Base-by-base conservation (phyloP, 2,888 invertebrate species). In the Xylocampa areola region DNA sequence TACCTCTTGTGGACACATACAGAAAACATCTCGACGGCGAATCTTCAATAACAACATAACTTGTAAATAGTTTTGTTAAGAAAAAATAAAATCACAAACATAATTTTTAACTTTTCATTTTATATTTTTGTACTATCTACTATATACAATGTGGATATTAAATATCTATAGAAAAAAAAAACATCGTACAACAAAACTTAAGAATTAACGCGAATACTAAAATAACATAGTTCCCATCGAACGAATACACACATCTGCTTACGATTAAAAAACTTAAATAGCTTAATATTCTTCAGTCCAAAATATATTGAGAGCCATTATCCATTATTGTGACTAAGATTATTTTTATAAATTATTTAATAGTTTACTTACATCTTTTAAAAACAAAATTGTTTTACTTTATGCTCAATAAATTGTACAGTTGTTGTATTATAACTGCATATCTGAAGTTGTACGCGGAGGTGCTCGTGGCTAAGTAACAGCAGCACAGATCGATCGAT, bases 121-220 rank as follows among this genome's bases (percentile, higher is more conserved):
- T 89, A 90, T 91, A 90, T 89, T 92, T 90, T 92, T 92, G 91
- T 93, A 92, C 92, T 92, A 93, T 92, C 92, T 92, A 92, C 86
- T 92, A 92, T 93, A 86, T 92, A 92, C 92, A 93, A 75, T 72
- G 87, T 90, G 91, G 88, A 87, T 86, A 82, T 88, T 90, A 90
- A 87, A 91, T 89, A 90, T 91, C 85, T 91, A 86, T 85, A 87
- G 84, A 88, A 90, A 89, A 88, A 90, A 89, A 83, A 86, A 80
- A 73, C 79, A 82, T 83, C 81, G 73, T 89, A 88, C 88, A 91
- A 91, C 88, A 91, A 70, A 90, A 89, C 84, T 82, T 86, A 85
- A 68, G 81, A 83, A 78, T 81, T 88, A 87, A 84, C 66, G 69
- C 79, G 57, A 85, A 81, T 82, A 86, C 84, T 86, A 84, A 82